Evolutionary conservation across 2,797 vertebrate genomes (phyloP), one percentile per base, ranked within the genome.

Genomic region (Anguilla pacifica): DNA sequence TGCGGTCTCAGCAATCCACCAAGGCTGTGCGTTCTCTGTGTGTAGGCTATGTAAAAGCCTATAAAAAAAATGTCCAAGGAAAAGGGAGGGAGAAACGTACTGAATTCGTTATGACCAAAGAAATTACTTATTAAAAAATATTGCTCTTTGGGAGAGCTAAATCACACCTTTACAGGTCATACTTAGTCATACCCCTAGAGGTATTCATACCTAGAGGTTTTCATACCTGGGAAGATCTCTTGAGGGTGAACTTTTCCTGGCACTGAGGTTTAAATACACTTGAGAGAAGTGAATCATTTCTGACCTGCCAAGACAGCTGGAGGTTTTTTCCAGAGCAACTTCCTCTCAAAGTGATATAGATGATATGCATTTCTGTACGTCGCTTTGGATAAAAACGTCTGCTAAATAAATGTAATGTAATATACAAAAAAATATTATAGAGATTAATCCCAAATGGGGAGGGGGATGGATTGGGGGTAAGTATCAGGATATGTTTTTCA

Each of bases 211-310:
- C 77, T 85, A 86, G 64, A 90, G 64, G 79, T 59, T 13, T 28
- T 94, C 89, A 86, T 91, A 93, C 92, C 92, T 94, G 93, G 59
- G 83, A 87, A 39, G 83, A 89, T 89, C 88, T 83, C 89, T 35
- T 59, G 17, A 57, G 90, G 90, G 91, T 94, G 94, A 96, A 94
- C 94, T 95, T 91, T 91, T 46, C 0, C 86, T 94, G 93, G 94
- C 94, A 93, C 93, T 67, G 1, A 89, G 64, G 90, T 92, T 94
- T 91, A 92, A 94, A 93, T 89, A 87, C 89, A 72, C 90, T 89
- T 88, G 0, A 90, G 91, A 90, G 91, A 88, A 90, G 89, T 90
- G 89, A 95, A 94, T 94, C 89, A 94, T 94, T 93, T 94, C 91
- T 94, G 86, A 89, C 70, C 84, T 88, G 85, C 57, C 88, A 86